Evolutionary conservation across 2,113 vertebrate genomes (phyloP).

Genomic region (Erythrolamprus reginae): DNA sequence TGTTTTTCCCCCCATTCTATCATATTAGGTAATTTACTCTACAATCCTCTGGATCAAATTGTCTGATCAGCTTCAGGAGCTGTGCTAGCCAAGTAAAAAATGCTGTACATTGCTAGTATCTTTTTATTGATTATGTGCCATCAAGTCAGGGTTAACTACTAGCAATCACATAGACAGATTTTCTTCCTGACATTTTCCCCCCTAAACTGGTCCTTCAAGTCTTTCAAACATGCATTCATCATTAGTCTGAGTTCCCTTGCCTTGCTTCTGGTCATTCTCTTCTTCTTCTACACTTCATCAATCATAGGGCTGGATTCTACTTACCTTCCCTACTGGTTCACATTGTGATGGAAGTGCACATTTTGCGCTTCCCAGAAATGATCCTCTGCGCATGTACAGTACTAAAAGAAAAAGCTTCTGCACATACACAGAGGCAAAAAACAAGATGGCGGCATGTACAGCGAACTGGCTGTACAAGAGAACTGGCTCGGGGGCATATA

Average conservation of each 20-base stretch:
- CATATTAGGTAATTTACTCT: neutral
- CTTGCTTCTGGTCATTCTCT: neutral
- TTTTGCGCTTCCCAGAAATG: too few relatives aligned
- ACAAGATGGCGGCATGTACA: too few relatives aligned
- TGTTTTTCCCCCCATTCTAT: neutral
- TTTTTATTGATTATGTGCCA: neutral
- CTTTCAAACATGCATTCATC: neutral
- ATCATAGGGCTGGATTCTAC: too few relatives aligned
- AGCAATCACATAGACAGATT: neutral
- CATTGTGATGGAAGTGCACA: too few relatives aligned
- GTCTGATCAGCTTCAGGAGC: neutral
- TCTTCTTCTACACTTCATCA: neutral
- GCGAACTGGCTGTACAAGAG: too few relatives aligned
- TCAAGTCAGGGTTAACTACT: neutral
- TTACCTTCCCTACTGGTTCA: too few relatives aligned
- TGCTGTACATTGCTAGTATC: neutral
- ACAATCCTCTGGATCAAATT: conserved; percentile 32
- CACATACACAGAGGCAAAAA: too few relatives aligned
- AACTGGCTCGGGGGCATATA: too few relatives aligned
- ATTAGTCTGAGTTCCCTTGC: neutral
- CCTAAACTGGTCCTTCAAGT: neutral
- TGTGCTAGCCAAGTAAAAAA: neutral
- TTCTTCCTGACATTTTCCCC: neutral
- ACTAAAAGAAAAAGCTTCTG: too few relatives aligned
- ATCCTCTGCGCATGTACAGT: too few relatives aligned